Base-by-base conservation (phyloP, 1,140 invertebrate genomes). In the Seison nebaliae region DNA sequence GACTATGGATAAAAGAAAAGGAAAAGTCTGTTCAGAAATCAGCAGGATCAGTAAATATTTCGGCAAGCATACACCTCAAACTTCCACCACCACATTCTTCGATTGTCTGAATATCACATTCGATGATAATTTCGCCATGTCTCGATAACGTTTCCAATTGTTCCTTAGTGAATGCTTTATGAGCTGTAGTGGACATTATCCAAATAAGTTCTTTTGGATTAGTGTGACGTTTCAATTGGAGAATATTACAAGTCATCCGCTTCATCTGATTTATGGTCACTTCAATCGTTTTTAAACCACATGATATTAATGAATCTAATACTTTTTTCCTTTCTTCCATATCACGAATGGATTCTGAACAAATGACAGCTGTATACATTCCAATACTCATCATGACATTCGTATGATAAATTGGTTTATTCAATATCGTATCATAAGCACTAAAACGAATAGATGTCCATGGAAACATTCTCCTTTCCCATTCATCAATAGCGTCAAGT, bases 371-470 rank as follows among this genome's bases (percentile, higher is more conserved):
- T 32, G 30, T 46, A 8, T 42, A 17, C 7, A 43, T 43, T 1
- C 37, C 47, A 19, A 49, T 17, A 21, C 28, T 28, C 46, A 49
- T 47, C 44, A 49, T 45, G 3, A 49, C 47, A 36, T 49, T 49
- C 7, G 48, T 49, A 26, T 49, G 48, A 28, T 49, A 49, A 32
- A 48, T 46, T 1, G 39, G 31, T 24, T 34, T 22, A 8, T 41
- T 42, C 12, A n/a, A n/a, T n/a, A n/a, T n/a, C n/a, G n/a, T n/a
- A n/a, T n/a, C n/a, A n/a, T n/a, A n/a, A n/a, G n/a, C n/a, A n/a
- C n/a, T n/a, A n/a, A n/a, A n/a, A n/a, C n/a, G n/a, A n/a, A n/a
- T n/a, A n/a, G n/a, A n/a, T n/a, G n/a, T n/a, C n/a, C n/a, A n/a
- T n/a, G n/a, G n/a, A n/a, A 46, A 35, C 30, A 17, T n/a, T 16